Evolutionary conservation across 1,140 invertebrate genomes (phyloP).

Genomic region (Drosophila sechellia): DNA sequence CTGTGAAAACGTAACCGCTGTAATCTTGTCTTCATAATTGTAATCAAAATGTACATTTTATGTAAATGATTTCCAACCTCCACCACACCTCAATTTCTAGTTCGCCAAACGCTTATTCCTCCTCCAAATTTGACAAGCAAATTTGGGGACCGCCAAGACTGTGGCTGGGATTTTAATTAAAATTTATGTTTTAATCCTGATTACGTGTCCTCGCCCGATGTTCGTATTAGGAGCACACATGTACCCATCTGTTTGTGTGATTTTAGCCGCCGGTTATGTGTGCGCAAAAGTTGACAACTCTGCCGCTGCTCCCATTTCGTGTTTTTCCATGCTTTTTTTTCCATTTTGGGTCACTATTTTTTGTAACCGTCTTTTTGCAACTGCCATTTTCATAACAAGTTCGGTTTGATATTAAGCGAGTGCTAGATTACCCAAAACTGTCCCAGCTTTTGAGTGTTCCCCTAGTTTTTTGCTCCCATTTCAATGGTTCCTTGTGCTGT

Average conservation of each 20-base stretch:
- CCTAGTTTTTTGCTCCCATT: background rate
- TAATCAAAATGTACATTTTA: conserved; percentile 41
- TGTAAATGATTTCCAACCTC: conserved; percentile 13
- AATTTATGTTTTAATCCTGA: conserved; percentile 51
- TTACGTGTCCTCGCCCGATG: conserved; percentile 42
- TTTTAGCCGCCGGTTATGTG: conserved; percentile 15
- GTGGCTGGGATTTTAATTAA: conserved; percentile 45
- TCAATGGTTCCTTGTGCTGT: background rate
- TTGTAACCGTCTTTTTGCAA: conserved; percentile 15
- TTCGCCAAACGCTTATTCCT: conserved; percentile 1
- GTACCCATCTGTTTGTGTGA: conserved; percentile 22
- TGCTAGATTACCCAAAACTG: conserved; percentile 17
- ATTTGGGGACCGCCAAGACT: conserved; percentile 30
- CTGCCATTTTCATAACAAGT: conserved; percentile 44
- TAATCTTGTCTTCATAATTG: conserved; percentile 35
- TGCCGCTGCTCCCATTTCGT: conserved; percentile 32
- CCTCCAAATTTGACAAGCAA: conserved; percentile 7
- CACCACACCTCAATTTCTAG: background rate
- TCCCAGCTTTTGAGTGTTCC: background rate
- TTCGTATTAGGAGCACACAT: conserved; percentile 37
- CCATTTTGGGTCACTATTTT: conserved; percentile 44
- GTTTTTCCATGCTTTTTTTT: conserved; percentile 22
- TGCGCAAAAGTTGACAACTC: conserved; percentile 38
- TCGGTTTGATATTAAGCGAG: conserved; percentile 32
- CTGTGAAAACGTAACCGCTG: background rate